phyloP scores from a whole-genome alignment of 2,797 vertebrate genomes.

The Dermochelys coriacea region DNA sequence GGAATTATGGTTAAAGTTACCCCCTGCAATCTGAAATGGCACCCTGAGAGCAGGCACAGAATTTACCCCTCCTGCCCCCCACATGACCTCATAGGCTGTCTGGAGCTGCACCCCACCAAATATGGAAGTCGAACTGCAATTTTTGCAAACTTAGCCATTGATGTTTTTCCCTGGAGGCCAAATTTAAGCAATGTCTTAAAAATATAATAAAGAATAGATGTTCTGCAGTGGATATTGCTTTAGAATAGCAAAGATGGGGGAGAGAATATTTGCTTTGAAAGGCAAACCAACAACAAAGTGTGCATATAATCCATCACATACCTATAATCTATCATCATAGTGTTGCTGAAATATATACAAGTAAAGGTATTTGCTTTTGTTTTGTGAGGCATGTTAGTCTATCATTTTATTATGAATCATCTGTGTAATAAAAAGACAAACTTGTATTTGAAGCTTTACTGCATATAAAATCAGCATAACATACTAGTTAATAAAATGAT shows the following conservation, averaged over 20 bases:
- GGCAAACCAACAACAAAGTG: constrained; percentile 13
- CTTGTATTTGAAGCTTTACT: background rate
- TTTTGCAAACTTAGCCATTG: constrained; percentile 34
- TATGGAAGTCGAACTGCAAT: background rate
- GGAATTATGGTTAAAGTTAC: no score
- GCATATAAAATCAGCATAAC: background rate
- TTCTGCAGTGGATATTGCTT: constrained; percentile 28
- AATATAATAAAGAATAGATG: constrained; percentile 22
- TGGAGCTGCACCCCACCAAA: no score
- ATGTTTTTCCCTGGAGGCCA: constrained; percentile 14
- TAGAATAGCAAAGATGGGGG: background rate
- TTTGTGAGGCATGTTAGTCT: background rate
- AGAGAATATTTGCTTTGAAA: constrained; percentile 28
- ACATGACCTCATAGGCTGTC: no score
- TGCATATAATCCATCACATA: background rate
- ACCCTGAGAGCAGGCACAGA: no score
- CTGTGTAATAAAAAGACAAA: background rate
- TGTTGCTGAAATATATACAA: constrained; percentile 22
- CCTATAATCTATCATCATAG: constrained; percentile 11
- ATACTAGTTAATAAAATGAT: background rate
- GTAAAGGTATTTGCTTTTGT: constrained; percentile 19
- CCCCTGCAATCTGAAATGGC: no score
- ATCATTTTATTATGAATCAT: background rate
- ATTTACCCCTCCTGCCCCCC: no score
- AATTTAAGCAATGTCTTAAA: constrained; percentile 21